Evolutionary conservation across 2,113 vertebrate genomes (phyloP), one percentile per base, ranked within the genome.

Genomic region (Phalacrocorax carbo): DNA sequence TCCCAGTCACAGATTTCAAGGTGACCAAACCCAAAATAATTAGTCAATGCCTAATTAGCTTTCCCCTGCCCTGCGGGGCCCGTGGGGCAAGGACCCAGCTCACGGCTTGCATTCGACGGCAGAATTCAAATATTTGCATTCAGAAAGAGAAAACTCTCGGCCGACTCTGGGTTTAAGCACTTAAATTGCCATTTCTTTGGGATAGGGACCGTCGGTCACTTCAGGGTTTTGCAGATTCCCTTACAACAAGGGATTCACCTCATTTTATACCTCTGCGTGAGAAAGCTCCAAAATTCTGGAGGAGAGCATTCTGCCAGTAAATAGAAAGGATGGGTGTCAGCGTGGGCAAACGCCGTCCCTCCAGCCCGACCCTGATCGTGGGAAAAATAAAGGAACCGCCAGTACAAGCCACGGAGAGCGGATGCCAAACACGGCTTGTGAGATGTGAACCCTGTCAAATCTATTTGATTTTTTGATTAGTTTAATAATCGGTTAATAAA

Each of bases 361-460:
- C 44, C 75, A 71, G 57, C 40, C 71, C 10, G 0, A 4, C 34
- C 5, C 57, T 0, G 6, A 3, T 1, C 46, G 2, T 0, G 7
- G 44, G 34, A 9, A 13, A 13, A 23, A 44, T 5, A 13, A 23
- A 40, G 66, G 62, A 49, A 2, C 7, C 0, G 0, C 60, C 1
- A 16, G 15, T 0, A 16, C 11, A 5, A 22, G 62, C 13, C 3
- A 1, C 38, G 9, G 18, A 30, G n/a, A 64, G 6, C 5, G 0
- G 54, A 12, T 9, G 5, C 75, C 38, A 40, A 44, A 34, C n/a
- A 3, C 10, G 0, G 71, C 0, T 11, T 11, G 22, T 26, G 92
- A 52, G 15, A 82, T 79, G 69, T 5, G 38, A 75, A 27, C 85
- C 82, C 58, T 75, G 61, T 26, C 90, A 79, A 66, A 79, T 2